Base-by-base conservation (phyloP, 2,113 vertebrate genomes). In the Aegotheles bennettii region DNA sequence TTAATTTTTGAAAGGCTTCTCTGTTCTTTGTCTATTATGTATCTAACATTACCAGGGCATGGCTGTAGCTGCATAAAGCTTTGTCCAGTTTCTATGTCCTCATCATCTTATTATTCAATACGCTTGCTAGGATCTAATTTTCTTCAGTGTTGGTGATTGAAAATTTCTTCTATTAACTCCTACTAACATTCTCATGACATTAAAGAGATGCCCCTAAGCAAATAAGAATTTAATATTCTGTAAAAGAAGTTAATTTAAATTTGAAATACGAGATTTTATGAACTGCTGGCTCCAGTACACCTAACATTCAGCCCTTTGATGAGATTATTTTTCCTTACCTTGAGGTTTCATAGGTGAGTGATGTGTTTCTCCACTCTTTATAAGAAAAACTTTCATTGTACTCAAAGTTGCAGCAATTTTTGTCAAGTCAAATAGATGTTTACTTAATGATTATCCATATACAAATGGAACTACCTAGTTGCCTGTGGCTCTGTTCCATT, bases 171-270 rank as follows among this genome's bases (percentile, higher is more conserved):
- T 75, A 48, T 93, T 96, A 95, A 94, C 48, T 96, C n/a, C 45
- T 88, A 16, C 83, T 92, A 90, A 75, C 83, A 53, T 93, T 95
- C 80, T 90, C 42, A 17, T 33, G 95, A 80, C 87, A 94, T 95
- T 95, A 95, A 84, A 91, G 85, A 93, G 69, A 87, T 96, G 48
- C 42, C 92, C 69, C 40, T 87, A 82, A 95, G 94, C 93, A 96
- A 94, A 78, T 87, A 92, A 84, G 64, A 90, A 73, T 92, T 92
- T 13, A 31, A 92, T 94, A 93, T 84, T 86, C 76, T 79, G 42
- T 84, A 64, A 71, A 94, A 95, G 33, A 90, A 94, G 86, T 86
- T 90, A 90, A 94, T 94, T 79, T 93, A 75, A 87, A 64, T 89
- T 82, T 82, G 56, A 90, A 94, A 78, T 84, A 57, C 25, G 68